Evolutionary conservation across 2,888 invertebrate genomes (phyloP), one percentile per base, ranked within the genome.

Genomic region (Phorcus lineatus): DNA sequence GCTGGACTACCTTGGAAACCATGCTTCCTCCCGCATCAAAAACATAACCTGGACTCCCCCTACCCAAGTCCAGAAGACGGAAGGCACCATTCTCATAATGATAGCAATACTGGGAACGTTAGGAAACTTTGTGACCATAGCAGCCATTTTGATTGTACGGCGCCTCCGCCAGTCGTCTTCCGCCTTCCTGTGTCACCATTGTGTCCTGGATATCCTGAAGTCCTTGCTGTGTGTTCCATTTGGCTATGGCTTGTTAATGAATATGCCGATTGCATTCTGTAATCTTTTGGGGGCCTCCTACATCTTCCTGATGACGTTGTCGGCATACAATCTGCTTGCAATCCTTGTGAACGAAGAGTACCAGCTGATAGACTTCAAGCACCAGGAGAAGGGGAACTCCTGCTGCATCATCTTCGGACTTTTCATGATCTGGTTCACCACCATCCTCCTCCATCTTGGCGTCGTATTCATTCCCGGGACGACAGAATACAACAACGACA

Each of bases 371-470:
- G 89, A 91, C 75, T 52, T 84, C 47, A 62, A 52, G 40, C 28
- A 40, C 19, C 62, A 77, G 66, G 13, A 28, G 52, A 88, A 90
- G 11, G 87, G 88, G 17, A 92, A 92, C 83, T 87, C 88, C 75
- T 91, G 90, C 81, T 97, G 97, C 93, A 97, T 97, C 83, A 95
- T 97, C 75, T 97, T 97, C 93, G 97, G 97, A 84, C 96, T 97
- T 78, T 96, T 97, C 93, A 97, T 97, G 96, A 97, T 97, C 91
- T 97, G 97, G 97, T 97, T 97, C 94, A 96, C 97, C 78, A 96
- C 96, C 83, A 96, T 97, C 92, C 96, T 97, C 77, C 96, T 97
- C 93, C 97, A 97, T 94, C 95, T 97, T 88, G 97, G 97, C 36
- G 92, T 93, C 28, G 92, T 92, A 4, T 92, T 93, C 79, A 89